A percentile compares a stretch with the other conserved stretches of the same genome.
phyloP scores from a whole-genome alignment of 1,140 invertebrate species.

The Ephestia elutella region DNA sequence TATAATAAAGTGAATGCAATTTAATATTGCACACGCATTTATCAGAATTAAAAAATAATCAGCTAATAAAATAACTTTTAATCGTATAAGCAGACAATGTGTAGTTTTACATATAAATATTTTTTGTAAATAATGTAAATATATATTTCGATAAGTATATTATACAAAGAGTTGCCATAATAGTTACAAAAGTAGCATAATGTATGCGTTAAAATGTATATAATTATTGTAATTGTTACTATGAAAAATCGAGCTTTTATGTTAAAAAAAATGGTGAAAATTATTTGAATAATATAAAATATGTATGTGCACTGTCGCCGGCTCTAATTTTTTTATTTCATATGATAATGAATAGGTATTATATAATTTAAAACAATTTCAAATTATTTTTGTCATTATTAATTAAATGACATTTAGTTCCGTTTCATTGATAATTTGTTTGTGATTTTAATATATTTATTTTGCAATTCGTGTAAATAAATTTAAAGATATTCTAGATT shows the following conservation, averaged over 20 bases:
- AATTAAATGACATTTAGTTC: background rate
- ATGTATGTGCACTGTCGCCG: background rate
- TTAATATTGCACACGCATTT: background rate
- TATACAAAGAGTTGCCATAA: slow-evolving; percentile 40
- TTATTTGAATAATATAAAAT: background rate
- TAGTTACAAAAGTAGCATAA: slow-evolving; percentile 24
- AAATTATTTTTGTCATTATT: too few relatives aligned
- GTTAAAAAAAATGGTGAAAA: slow-evolving; percentile 9
- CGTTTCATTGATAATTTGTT: too few relatives aligned
- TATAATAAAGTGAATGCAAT: too few relatives aligned
- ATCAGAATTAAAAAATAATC: background rate
- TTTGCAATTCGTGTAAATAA: too few relatives aligned
- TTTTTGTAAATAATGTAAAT: slow-evolving; percentile 34
- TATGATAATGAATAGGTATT: background rate
- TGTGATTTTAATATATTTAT: too few relatives aligned
- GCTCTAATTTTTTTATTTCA: background rate
- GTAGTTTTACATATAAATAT: slow-evolving; percentile 14
- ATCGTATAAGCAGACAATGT: slow-evolving; percentile 8
- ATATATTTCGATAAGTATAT: slow-evolving; percentile 22
- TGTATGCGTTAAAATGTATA: slow-evolving; percentile 10
- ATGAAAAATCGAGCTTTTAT: slow-evolving; percentile 21
- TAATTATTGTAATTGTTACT: slow-evolving; percentile 13
- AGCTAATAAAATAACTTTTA: background rate
- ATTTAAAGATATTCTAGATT: background rate
- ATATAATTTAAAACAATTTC: background rate